These are phyloP conservation scores for Hephaestus fuliginosus DNA, from an alignment of 2,797 vertebrate genomes.

Conservation along the genomic window DNA sequence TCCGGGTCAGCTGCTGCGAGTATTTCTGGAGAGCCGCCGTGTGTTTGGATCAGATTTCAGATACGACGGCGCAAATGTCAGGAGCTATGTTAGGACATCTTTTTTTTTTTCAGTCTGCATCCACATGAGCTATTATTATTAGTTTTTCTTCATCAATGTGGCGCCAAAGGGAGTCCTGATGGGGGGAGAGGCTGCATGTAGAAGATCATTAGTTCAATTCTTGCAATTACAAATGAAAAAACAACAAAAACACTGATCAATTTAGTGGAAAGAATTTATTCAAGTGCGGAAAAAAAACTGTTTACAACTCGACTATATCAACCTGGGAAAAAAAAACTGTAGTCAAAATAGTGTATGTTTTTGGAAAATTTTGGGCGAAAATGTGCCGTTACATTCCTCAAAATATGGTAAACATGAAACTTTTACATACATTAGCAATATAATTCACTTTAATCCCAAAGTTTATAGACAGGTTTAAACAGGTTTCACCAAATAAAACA, in stretches of 20 bases:
- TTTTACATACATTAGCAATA: not conserved
- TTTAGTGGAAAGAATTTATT: constrained; percentile 59
- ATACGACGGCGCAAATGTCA: constrained; percentile 5
- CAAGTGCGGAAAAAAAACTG: constrained; percentile 8
- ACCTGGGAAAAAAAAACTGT: not conserved
- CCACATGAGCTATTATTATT: not conserved
- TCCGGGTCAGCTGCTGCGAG: constrained; percentile 35
- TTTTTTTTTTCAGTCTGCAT: not conserved
- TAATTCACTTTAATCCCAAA: not conserved
- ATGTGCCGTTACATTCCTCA: constrained; percentile 12
- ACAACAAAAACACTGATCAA: not conserved
- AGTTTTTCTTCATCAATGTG: not conserved
- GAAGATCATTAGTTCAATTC: not conserved
- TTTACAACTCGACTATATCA: not conserved
- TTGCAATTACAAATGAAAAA: not conserved
- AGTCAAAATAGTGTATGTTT: constrained; percentile 16
- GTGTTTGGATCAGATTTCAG: constrained; percentile 25
- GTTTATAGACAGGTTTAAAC: not conserved
- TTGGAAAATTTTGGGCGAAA: not conserved
- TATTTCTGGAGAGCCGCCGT: constrained; percentile 26
- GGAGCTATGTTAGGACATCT: not conserved
- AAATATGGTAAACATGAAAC: not conserved
- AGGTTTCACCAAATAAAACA: not conserved
- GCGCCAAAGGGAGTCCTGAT: not conserved
- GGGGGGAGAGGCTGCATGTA: not conserved